A percentile compares a stretch with the other conserved stretches of the same genome.
Conservation (phyloP, 1,140 invertebrate genomes). For the Microplitis mediator region DNA sequence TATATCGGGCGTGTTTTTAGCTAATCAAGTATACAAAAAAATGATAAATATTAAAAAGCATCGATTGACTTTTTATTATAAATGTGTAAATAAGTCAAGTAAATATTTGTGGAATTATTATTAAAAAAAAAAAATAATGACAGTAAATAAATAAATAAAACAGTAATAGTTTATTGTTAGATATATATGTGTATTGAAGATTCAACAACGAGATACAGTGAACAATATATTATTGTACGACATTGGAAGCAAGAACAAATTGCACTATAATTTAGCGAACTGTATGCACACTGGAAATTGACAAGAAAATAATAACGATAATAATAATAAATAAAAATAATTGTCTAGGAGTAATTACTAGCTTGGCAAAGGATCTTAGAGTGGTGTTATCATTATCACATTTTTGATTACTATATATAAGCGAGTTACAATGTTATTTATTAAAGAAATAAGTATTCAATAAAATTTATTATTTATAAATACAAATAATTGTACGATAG, state of each 20-base stretch:
- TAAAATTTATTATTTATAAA: too few relatives aligned
- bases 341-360: background rate
- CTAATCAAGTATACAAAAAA: background rate
- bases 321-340: too few relatives aligned
- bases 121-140: background rate
- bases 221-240: background rate
- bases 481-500: too few relatives aligned
- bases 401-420: background rate
- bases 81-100: slow-evolving; percentile 21
- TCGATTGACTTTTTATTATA: slow-evolving; percentile 6
- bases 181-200: background rate
- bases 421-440: background rate
- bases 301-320: background rate
- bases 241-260: background rate
- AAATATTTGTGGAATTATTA: background rate
- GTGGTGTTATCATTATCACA: background rate
- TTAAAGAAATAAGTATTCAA: too few relatives aligned
- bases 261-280: background rate
- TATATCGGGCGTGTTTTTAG: too few relatives aligned
- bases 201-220: background rate
- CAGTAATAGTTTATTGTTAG: background rate
- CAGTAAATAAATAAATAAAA: background rate
- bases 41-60: background rate
- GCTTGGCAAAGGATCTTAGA: background rate
- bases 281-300: slow-evolving; percentile 6